Evolutionary conservation across 2,797 vertebrate species (phyloP).

Genomic region (Sebastes matsubarae): DNA sequence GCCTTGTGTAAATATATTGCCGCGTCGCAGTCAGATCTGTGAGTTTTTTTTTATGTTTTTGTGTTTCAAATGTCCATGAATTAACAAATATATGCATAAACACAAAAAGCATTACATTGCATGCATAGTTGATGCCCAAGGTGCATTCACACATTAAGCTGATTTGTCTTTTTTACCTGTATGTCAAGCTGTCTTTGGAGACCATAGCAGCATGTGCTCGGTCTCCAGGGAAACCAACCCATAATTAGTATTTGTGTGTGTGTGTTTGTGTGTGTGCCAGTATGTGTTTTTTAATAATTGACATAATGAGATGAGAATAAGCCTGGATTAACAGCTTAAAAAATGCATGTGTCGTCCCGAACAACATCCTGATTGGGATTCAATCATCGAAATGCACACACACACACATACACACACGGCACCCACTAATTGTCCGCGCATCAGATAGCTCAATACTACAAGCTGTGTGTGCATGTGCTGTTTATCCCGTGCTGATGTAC

Average conservation of each 20-base stretch:
- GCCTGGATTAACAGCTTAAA: conserved; percentile 79
- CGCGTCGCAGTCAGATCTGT: background rate
- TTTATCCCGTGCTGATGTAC: conserved; percentile 27
- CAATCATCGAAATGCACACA: conserved; percentile 66
- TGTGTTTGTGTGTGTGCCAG: background rate
- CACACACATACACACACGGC: background rate
- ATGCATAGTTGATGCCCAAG: background rate
- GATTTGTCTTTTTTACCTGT: conserved; percentile 33
- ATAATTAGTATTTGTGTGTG: conserved; percentile 62
- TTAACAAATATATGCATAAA: background rate
- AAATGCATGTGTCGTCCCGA: conserved; percentile 71
- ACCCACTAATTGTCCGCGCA: conserved; percentile 38
- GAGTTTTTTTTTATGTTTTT: background rate
- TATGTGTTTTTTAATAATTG: conserved; percentile 70
- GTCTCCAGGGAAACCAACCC: conserved; percentile 68
- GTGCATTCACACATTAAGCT: conserved; percentile 3
- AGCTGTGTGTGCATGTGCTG: conserved; percentile 25
- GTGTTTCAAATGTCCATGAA: background rate
- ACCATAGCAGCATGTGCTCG: conserved; percentile 25
- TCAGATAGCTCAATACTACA: conserved; percentile 39
- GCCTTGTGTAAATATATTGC: conserved; percentile 1
- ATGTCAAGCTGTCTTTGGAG: conserved; percentile 41
- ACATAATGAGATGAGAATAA: conserved; percentile 78
- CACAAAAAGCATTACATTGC: background rate
- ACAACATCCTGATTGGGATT: conserved; percentile 74